phyloP scores from a whole-genome alignment of 2,888 invertebrate genomes.

The Ctena decussata region DNA sequence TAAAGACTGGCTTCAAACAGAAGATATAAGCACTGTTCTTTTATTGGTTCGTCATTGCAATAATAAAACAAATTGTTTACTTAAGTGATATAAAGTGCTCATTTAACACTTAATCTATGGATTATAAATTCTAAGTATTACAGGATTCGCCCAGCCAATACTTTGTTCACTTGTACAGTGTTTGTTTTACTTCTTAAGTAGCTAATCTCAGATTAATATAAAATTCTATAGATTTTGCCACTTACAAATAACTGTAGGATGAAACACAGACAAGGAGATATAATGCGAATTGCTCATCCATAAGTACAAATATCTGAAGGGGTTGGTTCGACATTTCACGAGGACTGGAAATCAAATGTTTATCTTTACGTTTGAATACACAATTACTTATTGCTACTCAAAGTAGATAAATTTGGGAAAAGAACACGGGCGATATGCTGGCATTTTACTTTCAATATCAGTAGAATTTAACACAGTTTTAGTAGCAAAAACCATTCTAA shows the following conservation, averaged over 20 bases:
- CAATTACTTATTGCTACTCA: too few relatives aligned
- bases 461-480: too few relatives aligned
- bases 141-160: neutral
- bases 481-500: too few relatives aligned
- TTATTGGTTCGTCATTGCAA: neutral
- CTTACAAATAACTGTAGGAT: neutral
- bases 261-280: neutral
- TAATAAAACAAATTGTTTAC: slow-evolving; percentile 7
- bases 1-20: neutral
- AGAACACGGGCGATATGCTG: too few relatives aligned
- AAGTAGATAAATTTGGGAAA: too few relatives aligned
- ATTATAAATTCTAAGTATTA: neutral
- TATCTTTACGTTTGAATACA: too few relatives aligned
- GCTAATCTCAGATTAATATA: neutral
- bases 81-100: neutral
- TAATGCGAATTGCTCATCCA: neutral
- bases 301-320: neutral
- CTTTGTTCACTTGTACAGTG: neutral
- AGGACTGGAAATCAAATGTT: too few relatives aligned
- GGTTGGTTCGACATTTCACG: too few relatives aligned
- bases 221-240: neutral
- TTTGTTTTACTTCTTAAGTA: neutral
- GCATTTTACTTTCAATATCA: too few relatives aligned
- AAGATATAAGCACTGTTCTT: neutral
- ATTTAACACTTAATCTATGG: neutral